phyloP scores from a whole-genome alignment of 1,140 invertebrate species.

The Chrysopa pallens region DNA sequence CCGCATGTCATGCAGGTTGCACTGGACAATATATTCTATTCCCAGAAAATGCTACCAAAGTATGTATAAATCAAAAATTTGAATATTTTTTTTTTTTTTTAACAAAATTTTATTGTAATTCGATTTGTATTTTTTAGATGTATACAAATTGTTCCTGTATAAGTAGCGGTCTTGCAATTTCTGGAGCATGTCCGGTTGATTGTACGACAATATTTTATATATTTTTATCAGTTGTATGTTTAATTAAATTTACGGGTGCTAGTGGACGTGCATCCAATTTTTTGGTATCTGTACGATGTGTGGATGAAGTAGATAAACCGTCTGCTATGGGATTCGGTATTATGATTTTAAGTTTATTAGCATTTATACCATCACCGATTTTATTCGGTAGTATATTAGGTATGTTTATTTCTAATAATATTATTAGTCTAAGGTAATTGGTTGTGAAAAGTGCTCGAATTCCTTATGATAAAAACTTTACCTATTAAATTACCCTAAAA shows the following conservation, averaged over 20 bases:
- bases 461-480: too few relatives aligned
- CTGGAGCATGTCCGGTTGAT: slow-evolving; percentile 45
- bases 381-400: slow-evolving; percentile 52
- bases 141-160: slow-evolving; percentile 39
- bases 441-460: too few relatives aligned
- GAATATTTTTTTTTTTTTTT: slow-evolving; percentile 1
- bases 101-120: background rate
- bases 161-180: slow-evolving; percentile 26
- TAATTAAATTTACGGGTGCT: slow-evolving; percentile 45
- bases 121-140: slow-evolving; percentile 16
- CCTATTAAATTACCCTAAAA: too few relatives aligned
- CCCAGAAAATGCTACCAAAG: slow-evolving; percentile 20
- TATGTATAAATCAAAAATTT: slow-evolving; percentile 9
- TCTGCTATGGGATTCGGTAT: slow-evolving; percentile 49
- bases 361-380: slow-evolving; percentile 53
- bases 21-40: slow-evolving; percentile 16
- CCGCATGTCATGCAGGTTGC: slow-evolving; percentile 53
- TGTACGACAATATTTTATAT: slow-evolving; percentile 43
- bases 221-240: slow-evolving; percentile 44
- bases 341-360: slow-evolving; percentile 44
- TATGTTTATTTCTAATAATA: too few relatives aligned
- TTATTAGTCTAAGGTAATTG: too few relatives aligned
- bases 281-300: slow-evolving; percentile 45
- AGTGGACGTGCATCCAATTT: slow-evolving; percentile 49
- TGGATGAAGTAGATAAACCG: slow-evolving; percentile 51